Evolutionary conservation across 2,113 vertebrate genomes (phyloP), one percentile per base, ranked within the genome.

Genomic region (Pterocles burchelli): DNA sequence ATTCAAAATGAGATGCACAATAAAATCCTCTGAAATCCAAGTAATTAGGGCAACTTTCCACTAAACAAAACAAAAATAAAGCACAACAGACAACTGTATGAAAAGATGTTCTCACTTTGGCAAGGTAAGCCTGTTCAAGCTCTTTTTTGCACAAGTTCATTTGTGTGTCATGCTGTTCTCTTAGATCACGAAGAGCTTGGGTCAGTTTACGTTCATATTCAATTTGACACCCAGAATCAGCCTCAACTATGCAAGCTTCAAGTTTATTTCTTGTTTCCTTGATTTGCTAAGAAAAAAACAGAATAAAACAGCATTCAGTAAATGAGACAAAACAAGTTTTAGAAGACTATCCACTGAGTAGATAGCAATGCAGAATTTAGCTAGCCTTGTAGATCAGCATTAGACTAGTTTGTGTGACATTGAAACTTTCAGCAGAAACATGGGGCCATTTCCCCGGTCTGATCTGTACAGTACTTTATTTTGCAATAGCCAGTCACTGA

Each of bases 131-230:
- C 85, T 98, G 97, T 68, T 99, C 98, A 25, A 99, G 97, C 93
- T 98, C 98, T 1, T 98, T 97, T 95, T 98, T 99, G 96, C 99
- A 99, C 26, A 98, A 65, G 51, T 94, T 96, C 87, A 99, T 97
- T 97, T 99, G 98, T 26, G 97, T 97, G 11, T 99, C 98, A 1
- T 99, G 99, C 72, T 99, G 98, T 28, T 98, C 85, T 31, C 99
- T 97, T 95, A 99, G 98, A 55, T 99, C 99, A 0, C 91, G 17
- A 19, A 99, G 97, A 4, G 98, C 99, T 91, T 98, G 97, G 3
- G 98, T 93, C 95, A 99, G 97, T 68, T 98, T 99, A 62, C 98
- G 97, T 45, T 99, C 98, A 2, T 98, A 99, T 14, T 99, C 99
- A 18, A 98, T 93, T 66, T 98, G 98, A 18, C 90, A 96, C 1